These are phyloP conservation scores for Albula glossodonta DNA, from an alignment of 2,113 vertebrate genomes.

Conservation along the genomic window DNA sequence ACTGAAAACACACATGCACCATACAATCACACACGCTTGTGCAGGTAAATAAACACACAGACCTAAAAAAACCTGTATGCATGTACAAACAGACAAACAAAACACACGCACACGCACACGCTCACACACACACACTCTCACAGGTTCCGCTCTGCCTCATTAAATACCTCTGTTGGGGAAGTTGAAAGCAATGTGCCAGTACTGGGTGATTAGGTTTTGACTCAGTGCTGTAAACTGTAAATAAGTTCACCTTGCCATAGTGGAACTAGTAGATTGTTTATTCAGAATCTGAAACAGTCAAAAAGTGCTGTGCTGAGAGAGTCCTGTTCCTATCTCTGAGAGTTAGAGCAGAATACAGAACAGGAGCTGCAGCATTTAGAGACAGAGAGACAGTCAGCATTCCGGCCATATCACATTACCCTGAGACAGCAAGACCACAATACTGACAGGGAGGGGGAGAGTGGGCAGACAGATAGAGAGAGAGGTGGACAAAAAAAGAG, in stretches of 20 bases:
- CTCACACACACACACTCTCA: background rate
- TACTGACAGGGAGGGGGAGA: conserved; percentile 43
- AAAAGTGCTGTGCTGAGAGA: conserved; percentile 49
- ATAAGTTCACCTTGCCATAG: background rate
- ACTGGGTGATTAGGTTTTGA: background rate
- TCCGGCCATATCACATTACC: conserved; percentile 68
- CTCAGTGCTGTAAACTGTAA: background rate
- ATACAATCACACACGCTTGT: background rate
- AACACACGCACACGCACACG: too few species aligned
- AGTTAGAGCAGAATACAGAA: conserved; percentile 53
- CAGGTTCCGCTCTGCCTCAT: background rate
- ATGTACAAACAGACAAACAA: background rate
- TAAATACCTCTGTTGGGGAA: background rate
- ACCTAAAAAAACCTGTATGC: background rate
- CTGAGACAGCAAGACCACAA: conserved; percentile 65
- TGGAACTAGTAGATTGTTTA: background rate
- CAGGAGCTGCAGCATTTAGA: conserved; percentile 57
- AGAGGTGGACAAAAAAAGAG: conserved; percentile 34
- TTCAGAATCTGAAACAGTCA: background rate
- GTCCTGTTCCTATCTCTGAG: conserved; percentile 63
- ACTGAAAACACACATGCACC: too few species aligned
- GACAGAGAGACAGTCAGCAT: conserved; percentile 61
- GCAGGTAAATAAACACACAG: background rate
- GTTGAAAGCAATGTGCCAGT: background rate
- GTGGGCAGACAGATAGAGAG: conserved; percentile 6